These are phyloP conservation scores for Stigmatopora nigra DNA, from an alignment of 2,113 vertebrate species.

Conservation along the genomic window DNA sequence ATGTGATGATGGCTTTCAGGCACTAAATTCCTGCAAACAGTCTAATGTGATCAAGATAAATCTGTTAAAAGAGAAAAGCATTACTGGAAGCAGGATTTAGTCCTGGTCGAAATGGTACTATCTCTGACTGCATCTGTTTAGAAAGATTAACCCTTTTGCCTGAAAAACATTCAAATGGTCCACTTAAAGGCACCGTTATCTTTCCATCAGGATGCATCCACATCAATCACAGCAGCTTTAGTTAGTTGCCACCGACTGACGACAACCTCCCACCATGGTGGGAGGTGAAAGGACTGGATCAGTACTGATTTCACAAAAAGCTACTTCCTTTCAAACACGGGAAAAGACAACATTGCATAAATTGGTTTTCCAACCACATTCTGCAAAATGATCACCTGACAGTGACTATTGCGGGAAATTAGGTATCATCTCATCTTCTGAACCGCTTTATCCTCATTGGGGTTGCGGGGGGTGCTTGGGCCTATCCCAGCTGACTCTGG, in stretches of 20 bases:
- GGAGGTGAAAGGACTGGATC: neutral
- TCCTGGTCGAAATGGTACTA: conserved; percentile 37
- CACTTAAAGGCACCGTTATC: conserved; percentile 51
- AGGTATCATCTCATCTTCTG: too few relatives aligned
- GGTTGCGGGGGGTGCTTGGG: too few relatives aligned
- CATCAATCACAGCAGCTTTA: conserved; percentile 13
- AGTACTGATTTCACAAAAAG: neutral
- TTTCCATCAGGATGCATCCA: conserved; percentile 33
- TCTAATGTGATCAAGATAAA: conserved; percentile 26
- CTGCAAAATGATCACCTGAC: too few relatives aligned
- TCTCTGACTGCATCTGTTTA: conserved; percentile 50
- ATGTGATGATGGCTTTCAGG: conserved; percentile 28
- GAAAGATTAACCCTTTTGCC: conserved; percentile 33
- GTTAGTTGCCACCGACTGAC: neutral
- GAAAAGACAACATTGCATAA: too few relatives aligned
- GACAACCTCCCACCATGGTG: neutral
- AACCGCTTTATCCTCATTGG: too few relatives aligned
- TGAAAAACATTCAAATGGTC: conserved; percentile 29
- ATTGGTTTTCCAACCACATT: too few relatives aligned
- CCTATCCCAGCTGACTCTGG: too few relatives aligned
- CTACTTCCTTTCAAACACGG: too few relatives aligned
- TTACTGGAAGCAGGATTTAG: conserved; percentile 29
- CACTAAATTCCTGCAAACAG: conserved; percentile 32
- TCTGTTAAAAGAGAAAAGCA: conserved; percentile 25
- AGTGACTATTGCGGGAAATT: too few relatives aligned